Conservation (phyloP, 1,140 invertebrate genomes). For the Diorhabda elongata region DNA sequence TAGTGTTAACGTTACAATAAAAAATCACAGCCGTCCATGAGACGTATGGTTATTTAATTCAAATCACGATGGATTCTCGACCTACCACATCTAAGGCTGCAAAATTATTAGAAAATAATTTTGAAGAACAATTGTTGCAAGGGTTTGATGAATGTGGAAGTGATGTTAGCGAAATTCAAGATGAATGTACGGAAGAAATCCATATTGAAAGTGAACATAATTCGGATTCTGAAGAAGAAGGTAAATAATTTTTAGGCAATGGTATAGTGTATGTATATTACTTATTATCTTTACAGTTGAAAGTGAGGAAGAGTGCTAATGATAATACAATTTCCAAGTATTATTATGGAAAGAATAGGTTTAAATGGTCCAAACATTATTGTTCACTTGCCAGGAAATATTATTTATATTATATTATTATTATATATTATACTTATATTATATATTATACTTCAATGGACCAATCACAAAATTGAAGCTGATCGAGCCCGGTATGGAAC, state of each 20-base stretch:
- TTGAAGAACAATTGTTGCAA: constrained; percentile 7
- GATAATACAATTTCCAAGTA: neutral
- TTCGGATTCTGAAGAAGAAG: constrained; percentile 15
- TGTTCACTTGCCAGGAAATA: neutral
- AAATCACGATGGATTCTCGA: too few species aligned
- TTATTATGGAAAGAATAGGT: constrained; percentile 7
- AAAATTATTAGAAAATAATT: too few species aligned
- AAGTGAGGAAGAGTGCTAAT: neutral
- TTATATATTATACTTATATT: too few species aligned
- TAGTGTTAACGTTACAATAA: too few species aligned
- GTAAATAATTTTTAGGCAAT: constrained; percentile 7
- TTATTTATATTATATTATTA: too few species aligned
- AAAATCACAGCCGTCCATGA: too few species aligned
- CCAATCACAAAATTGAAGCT: constrained; percentile 7
- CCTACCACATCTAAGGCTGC: too few species aligned
- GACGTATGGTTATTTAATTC: too few species aligned
- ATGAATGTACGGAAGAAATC: constrained; percentile 10
- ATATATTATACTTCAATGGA: constrained; percentile 1
- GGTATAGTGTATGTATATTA: constrained; percentile 5
- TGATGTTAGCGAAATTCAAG: constrained; percentile 9
- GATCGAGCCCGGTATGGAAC: too few species aligned
- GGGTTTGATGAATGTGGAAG: constrained; percentile 9
- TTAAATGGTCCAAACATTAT: constrained; percentile 4
- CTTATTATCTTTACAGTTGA: constrained; percentile 6
- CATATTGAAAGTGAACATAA: constrained; percentile 11